Evolutionary conservation across 2,113 vertebrate species (phyloP).

Genomic region (Origma solitaria): DNA sequence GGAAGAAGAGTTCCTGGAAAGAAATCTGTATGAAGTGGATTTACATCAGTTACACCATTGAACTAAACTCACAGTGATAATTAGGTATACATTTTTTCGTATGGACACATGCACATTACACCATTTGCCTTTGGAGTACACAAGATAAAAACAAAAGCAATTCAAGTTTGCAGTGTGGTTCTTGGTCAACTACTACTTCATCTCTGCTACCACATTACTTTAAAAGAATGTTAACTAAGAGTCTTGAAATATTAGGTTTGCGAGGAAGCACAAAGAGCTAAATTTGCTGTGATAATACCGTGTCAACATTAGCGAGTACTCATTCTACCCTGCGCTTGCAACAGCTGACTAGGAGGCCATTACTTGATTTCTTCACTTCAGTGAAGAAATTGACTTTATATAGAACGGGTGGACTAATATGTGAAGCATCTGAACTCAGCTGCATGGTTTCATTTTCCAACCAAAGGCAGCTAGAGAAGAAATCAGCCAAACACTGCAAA

Average conservation of each 20-base stretch:
- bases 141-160: background rate
- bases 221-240: background rate
- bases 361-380: background rate
- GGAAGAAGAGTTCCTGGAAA: background rate
- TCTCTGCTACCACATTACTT: background rate
- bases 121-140: background rate
- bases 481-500: background rate
- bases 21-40: background rate
- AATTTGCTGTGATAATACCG: background rate
- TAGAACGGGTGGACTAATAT: background rate
- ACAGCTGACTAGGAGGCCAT: background rate
- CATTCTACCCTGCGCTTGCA: background rate
- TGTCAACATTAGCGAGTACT: background rate
- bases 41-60: background rate
- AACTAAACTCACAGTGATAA: background rate
- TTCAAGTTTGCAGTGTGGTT: background rate
- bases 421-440: background rate
- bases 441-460: background rate
- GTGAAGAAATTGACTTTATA: background rate
- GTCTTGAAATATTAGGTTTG: background rate
- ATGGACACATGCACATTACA: rapidly evolving
- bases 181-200: background rate
- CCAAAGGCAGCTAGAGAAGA: background rate
- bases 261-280: background rate
- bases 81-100: background rate